These are phyloP conservation scores for Carlito syrichta DNA, from an alignment of 2,113 vertebrate genomes.

Conservation along the genomic window DNA sequence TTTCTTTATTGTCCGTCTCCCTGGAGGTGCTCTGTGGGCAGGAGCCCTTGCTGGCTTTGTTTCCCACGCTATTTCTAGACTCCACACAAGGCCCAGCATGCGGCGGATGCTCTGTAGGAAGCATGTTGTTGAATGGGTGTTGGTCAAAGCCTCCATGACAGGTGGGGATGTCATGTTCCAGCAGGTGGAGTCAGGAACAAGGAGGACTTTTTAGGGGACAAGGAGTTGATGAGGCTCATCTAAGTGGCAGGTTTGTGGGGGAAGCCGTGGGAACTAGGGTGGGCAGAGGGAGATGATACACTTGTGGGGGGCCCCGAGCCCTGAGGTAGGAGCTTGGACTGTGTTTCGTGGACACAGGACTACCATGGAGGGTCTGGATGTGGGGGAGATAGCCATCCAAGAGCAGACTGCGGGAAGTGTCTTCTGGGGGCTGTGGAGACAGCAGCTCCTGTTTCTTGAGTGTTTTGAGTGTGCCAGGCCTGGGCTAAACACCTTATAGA, in stretches of 20 bases:
- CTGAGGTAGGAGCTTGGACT: background rate
- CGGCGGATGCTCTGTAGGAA: accelerated
- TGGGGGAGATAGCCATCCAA: background rate
- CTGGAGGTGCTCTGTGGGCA: background rate
- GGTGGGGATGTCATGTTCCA: background rate
- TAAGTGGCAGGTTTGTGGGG: background rate
- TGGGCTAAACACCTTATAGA: background rate
- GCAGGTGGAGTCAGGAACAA: background rate
- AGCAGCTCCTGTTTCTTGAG: background rate
- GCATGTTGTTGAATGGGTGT: background rate
- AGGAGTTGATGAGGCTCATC: background rate
- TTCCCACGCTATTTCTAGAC: background rate
- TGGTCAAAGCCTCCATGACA: background rate
- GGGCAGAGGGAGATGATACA: background rate
- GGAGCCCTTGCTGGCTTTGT: background rate
- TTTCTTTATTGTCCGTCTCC: background rate
- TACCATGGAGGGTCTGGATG: background rate
- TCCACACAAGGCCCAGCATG: background rate
- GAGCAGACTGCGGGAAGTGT: background rate
- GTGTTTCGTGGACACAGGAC: background rate
- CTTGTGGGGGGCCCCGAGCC: too few species aligned
- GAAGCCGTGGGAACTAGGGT: background rate
- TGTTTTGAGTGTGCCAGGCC: background rate
- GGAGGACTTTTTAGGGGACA: background rate
- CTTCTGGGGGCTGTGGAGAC: background rate